Evolutionary conservation across 2,888 invertebrate genomes (phyloP), one percentile per base, ranked within the genome.

Genomic region (Pasiphila rectangulata): DNA sequence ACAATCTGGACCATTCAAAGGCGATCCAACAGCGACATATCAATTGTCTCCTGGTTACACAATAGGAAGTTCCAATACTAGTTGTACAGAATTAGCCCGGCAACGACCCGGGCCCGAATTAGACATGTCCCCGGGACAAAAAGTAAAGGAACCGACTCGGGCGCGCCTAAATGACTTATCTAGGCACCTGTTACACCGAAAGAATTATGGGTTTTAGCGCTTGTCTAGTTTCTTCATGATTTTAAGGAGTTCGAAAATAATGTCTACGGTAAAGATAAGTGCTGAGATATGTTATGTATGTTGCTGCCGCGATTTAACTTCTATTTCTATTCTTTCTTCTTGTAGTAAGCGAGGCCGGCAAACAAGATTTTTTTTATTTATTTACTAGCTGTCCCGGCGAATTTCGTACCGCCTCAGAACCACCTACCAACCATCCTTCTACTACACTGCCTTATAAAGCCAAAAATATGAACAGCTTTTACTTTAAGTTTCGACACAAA

Each of bases 91-190:
- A 77, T 82, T 83, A 84, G 81, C 76, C 69, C 72, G 74, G 63
- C 72, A 69, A 71, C 78, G 79, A 67, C 68, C 72, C 68, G 64
- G n/a, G 69, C 72, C 81, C 67, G 80, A 84, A 84, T 80, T 86
- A 85, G 86, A 85, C 72, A 67, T 76, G 77, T 72, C 72, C 69
- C 76, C 69, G 69, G 72, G 69, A 80, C 85, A 83, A 86, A 86
- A 85, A 83, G 81, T 75, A 78, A 66, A 70, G 69, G 69, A 72
- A 79, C 69, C 59, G 69, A 61, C 70, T 73, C 73, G 67, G 69
- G 62, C 72, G 71, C 73, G 68, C 69, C 72, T 72, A 72, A 78
- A 74, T 71, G 71, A 72, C 72, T 67, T 60, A 59, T 48, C 50
- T 56, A 56, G 54, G 24, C 39, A 54, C 24, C 60, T 41, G 44